A percentile compares a stretch with the other conserved stretches of the same genome.
phyloP scores from a whole-genome alignment of 1,140 invertebrate genomes.

The Armadillidium nasatum region DNA sequence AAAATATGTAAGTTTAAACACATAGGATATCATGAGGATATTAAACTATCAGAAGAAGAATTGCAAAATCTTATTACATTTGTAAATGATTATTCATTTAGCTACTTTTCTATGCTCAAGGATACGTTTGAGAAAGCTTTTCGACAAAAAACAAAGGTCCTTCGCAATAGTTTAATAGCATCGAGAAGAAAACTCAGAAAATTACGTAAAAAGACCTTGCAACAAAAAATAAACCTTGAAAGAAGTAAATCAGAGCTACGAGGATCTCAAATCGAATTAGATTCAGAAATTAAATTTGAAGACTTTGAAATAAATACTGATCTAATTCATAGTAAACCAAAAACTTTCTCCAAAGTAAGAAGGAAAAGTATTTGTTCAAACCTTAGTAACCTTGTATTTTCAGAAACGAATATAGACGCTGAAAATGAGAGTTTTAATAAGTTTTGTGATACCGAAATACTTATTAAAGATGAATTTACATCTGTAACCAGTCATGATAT shows the following conservation, averaged over 20 bases:
- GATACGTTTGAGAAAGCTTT: too few species aligned
- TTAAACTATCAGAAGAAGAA: background rate
- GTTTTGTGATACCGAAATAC: background rate
- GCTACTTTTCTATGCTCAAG: too few species aligned
- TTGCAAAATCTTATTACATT: background rate
- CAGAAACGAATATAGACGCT: background rate
- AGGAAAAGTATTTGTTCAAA: background rate
- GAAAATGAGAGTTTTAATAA: background rate
- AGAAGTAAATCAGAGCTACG: background rate
- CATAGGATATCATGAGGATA: background rate
- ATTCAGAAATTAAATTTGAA: background rate
- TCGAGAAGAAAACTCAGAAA: background rate
- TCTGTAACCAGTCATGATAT: background rate
- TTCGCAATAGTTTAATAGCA: background rate
- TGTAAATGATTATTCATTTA: background rate
- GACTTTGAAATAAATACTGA: constrained; percentile 8
- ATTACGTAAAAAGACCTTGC: background rate
- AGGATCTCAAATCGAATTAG: background rate
- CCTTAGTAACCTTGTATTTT: background rate
- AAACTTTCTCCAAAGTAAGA: background rate
- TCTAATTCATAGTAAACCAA: background rate
- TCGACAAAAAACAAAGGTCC: background rate
- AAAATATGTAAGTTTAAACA: background rate
- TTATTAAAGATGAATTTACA: background rate
- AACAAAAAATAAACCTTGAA: background rate